Evolutionary conservation across 2,888 invertebrate genomes (phyloP).

Genomic region (Chrysomela aeneicollis): DNA sequence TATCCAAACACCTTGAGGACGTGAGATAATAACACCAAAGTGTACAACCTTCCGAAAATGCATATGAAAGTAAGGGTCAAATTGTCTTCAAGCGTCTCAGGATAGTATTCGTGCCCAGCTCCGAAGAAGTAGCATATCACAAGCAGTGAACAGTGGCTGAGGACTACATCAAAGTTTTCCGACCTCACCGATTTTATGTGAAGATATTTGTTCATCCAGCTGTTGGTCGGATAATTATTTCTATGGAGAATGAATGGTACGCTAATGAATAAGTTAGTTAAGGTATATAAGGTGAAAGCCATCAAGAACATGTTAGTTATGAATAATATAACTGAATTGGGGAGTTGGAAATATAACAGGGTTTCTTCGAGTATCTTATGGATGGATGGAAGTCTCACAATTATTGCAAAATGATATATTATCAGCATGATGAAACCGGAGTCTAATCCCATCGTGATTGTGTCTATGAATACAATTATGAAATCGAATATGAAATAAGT

Average conservation of each 20-base stretch:
- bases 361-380: neutral
- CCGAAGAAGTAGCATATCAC: conserved; percentile 9
- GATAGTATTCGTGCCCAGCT: neutral
- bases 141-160: neutral
- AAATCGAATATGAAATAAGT: neutral
- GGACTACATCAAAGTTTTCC: neutral
- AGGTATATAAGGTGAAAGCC: neutral
- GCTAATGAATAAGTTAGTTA: too few species aligned
- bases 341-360: neutral
- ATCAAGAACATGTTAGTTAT: neutral
- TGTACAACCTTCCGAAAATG: conserved; percentile 4
- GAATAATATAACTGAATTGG: neutral
- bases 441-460: too few species aligned
- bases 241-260: too few species aligned
- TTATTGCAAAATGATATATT: neutral
- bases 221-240: too few species aligned
- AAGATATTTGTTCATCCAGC: too few species aligned
- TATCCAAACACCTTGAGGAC: neutral
- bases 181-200: too few species aligned
- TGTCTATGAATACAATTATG: neutral
- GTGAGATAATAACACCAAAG: neutral
- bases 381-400: neutral
- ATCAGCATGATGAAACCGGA: neutral
- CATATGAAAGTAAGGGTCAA: neutral
- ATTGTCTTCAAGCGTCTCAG: neutral